A percentile compares a stretch with the other conserved stretches of the same genome.
Conservation (phyloP, 2,113 vertebrate species). For the Austrofundulus limnaeus region DNA sequence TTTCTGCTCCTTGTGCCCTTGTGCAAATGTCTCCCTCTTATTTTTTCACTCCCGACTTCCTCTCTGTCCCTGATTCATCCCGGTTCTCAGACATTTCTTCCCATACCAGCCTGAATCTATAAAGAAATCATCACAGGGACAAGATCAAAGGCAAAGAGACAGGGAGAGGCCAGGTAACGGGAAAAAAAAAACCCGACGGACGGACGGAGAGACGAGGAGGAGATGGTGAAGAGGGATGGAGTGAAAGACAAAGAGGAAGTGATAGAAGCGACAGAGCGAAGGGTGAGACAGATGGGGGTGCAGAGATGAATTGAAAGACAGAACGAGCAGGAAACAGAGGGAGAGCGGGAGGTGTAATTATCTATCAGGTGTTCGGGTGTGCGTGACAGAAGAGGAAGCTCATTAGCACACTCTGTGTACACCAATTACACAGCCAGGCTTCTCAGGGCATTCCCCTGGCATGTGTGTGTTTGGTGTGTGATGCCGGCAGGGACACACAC, state of each 20-base stretch:
- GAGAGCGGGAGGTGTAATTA: constrained; percentile 75
- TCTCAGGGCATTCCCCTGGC: constrained; percentile 75
- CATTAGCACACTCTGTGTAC: constrained; percentile 80
- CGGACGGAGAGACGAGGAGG: constrained; percentile 4
- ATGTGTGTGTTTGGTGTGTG: constrained; percentile 45
- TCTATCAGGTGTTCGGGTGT: constrained; percentile 80
- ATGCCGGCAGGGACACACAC: constrained; percentile 8
- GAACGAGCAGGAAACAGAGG: constrained; percentile 67
- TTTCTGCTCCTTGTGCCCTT: constrained; percentile 64
- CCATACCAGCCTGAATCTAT: constrained; percentile 10
- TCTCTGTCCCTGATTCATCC: constrained; percentile 28
- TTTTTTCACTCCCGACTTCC: constrained; percentile 24
- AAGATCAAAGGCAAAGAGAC: constrained; percentile 9
- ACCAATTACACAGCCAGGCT: constrained; percentile 78
- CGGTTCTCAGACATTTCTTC: constrained; percentile 25
- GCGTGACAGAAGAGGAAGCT: constrained; percentile 81
- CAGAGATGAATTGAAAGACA: constrained; percentile 47
- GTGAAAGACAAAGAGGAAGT: constrained; percentile 66
- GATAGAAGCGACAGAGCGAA: constrained; percentile 43
- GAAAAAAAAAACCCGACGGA: too few species aligned
- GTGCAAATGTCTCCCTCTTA: constrained; percentile 32
- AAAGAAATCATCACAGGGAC: constrained; percentile 34
- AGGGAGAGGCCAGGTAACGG: not conserved
- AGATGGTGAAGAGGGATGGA: constrained; percentile 43
- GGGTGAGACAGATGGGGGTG: constrained; percentile 52